Base-by-base conservation (phyloP, 2,888 invertebrate genomes). In the Apodemia mormo region DNA sequence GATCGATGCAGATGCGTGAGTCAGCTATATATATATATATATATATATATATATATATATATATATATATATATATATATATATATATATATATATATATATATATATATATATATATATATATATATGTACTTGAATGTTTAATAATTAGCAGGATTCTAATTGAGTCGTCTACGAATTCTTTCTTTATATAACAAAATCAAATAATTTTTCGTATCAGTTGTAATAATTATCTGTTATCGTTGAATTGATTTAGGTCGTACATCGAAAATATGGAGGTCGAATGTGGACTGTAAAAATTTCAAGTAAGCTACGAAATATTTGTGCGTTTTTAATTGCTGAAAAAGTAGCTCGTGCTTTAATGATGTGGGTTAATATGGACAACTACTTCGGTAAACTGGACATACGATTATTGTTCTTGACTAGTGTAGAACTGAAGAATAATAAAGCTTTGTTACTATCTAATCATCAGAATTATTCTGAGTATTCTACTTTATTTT, bases 151-250 rank as follows among this genome's bases (percentile, higher is more conserved):
- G 58, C n/a, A n/a, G n/a, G n/a, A n/a, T n/a, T n/a, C n/a, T n/a
- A n/a, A n/a, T n/a, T n/a, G n/a, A n/a, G n/a, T n/a, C n/a, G n/a
- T n/a, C n/a, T 33, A 33, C 3, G 5, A 33, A 33, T 33, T 33
- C 2, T 33, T 33, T 33, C 33, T 72, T 78, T 81, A 77, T 78
- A 78, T 79, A 80, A 76, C 80, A 75, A 81, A 80, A 83, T 81
- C 87, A 85, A 87, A 90, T 90, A 89, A 86, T 88, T 88, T 89
- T 88, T 87, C 84, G 88, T 88, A 89, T 88, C 88, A 81, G 79
- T 70, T 80, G 79, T 83, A 91, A 90, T 92, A 92, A 92, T 89
- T 90, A 89, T 85, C 86, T 86, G 87, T 84, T 89, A 90, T 92
- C 89, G 85, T 77, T 78, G 84, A 85, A 86, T 86, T 87, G 88